phyloP scores from a whole-genome alignment of 1,140 invertebrate species.

The Palaemon carinicauda region DNA sequence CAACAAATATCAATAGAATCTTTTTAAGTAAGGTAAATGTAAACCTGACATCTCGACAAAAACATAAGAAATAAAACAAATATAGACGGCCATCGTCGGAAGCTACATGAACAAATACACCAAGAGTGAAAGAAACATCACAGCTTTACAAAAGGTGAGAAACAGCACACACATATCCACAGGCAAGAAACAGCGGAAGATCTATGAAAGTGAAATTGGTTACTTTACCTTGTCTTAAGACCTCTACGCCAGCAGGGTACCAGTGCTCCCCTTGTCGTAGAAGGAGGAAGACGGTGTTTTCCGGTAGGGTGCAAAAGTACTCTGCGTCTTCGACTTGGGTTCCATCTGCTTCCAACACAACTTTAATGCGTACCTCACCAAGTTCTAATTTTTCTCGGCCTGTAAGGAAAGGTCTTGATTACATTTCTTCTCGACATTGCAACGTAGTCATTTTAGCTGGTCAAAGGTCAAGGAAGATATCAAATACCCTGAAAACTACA shows the following conservation, averaged over 20 bases:
- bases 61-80: no score
- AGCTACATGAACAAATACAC: no score
- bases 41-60: no score
- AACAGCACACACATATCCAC: neutral
- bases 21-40: no score
- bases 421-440: no score
- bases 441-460: no score
- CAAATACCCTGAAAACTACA: neutral
- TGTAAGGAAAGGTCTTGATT: neutral
- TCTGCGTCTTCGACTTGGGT: constrained; percentile 68
- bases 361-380: constrained; percentile 78
- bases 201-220: neutral
- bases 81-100: no score
- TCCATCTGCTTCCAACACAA: constrained; percentile 68
- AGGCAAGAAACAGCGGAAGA: neutral
- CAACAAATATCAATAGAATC: no score
- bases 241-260: constrained; percentile 72
- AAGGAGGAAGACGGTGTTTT: constrained; percentile 66
- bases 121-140: neutral
- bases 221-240: constrained; percentile 57
- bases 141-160: neutral
- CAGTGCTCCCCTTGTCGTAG: constrained; percentile 85
- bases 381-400: constrained; percentile 87
- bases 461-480: neutral
- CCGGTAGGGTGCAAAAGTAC: constrained; percentile 66